Evolutionary conservation across 2,797 vertebrate species (phyloP), one percentile per base, ranked within the genome.

Genomic region (Falco novaeseelandiae): DNA sequence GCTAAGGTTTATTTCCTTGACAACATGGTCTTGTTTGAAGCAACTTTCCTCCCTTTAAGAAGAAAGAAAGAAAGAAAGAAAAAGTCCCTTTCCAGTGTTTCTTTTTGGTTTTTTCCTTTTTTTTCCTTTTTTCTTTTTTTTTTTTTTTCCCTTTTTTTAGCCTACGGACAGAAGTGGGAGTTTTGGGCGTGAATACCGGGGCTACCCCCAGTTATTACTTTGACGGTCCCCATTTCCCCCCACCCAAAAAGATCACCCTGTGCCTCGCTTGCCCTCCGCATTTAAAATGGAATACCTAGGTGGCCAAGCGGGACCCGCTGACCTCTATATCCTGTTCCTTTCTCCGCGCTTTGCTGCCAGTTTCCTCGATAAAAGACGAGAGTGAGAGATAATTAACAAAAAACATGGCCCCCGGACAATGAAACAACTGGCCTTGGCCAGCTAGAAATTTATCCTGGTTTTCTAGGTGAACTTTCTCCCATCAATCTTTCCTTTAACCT

Each of bases 401-500:
- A 98, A 98, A 98, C 98, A 99, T 98, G 98, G 98, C 98, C 98
- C 98, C 95, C 52, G 97, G 97, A 99, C 98, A 98, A 98, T 98
- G 98, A 97, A 98, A 98, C 99, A 98, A 99, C 98, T 98, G 98
- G 98, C 98, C 98, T 98, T 98, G 98, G 98, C 97, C 91, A 77
- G 97, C 93, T 82, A 98, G 98, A 98, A 98, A 98, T 97, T 97
- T 96, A 98, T 98, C 98, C 98, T 94, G 97, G 98, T 98, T 98
- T 98, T 98, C 98, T 98, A 98, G 98, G 98, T 98, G 98, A 98
- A 98, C 98, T 98, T 98, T 98, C 98, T 97, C 98, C 99, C 99
- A 99, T 99, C 99, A 99, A 99, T 99, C 99, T 99, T 99, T 83
- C 99, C 98, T 99, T 99, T 99, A 99, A 99, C 98, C 98, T 97